Base-by-base conservation (phyloP, 2,113 vertebrate genomes). In the Vombatus ursinus region DNA sequence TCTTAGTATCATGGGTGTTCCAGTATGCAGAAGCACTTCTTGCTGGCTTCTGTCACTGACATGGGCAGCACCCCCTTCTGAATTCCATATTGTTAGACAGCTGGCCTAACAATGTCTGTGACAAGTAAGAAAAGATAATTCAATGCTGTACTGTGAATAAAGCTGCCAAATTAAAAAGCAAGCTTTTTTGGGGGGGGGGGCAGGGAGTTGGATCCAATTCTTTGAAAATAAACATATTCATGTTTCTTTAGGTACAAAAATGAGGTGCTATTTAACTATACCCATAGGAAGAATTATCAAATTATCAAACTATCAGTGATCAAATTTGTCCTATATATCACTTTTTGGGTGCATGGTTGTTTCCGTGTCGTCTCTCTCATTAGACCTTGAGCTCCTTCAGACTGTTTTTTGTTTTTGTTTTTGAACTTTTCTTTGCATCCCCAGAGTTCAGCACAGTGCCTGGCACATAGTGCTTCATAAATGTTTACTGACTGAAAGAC, bases 41-140 rank as follows among this genome's bases (percentile, higher is more conserved):
- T 49, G 0, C n/a, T 37, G 94, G n/a, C 94, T 95, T 84, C 93
- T 0, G 0, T 91, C 94, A 52, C 37, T 47, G 16, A 24, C 8
- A 57, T 94, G 92, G 97, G 95, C 95, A 96, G 94, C 95, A 89
- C 91, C 92, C 91, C 48, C 92, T 97, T 94, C 94, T 3, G 23
- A 94, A 96, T 93, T 95, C 96, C 96, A 91, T 96, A 96, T 95
- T 97, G 97, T 93, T 77, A n/a, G 97, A 94, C 96, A 96, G 94
- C 96, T 96, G 95, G 93, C 92, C 93, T 0, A 51, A 96, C 90
- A 8, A 94, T 50, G 50, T 50, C 90, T 92, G 94, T 90, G 77
- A 48, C 94, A 24, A 19, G 50, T 16, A 92, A 91, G 50, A 94
- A 95, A 77, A 94, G 94, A 95, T 94, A 94, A 77, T 84, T 95